These are phyloP conservation scores for Tachina lurida DNA, from an alignment of 2,888 invertebrate species.

Conservation along the genomic window DNA sequence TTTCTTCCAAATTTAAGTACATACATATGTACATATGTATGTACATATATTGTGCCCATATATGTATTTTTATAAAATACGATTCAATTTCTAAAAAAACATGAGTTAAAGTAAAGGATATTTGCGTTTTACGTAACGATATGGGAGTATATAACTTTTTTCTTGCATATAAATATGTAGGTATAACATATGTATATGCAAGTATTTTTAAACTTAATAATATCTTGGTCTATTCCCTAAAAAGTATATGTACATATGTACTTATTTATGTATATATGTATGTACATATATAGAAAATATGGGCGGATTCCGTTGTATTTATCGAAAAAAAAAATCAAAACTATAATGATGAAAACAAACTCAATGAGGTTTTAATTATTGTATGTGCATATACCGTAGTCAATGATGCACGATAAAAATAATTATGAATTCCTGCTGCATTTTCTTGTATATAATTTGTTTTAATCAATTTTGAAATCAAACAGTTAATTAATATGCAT, in stretches of 20 bases:
- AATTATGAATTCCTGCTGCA: neutral
- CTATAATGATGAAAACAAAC: neutral
- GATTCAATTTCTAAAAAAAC: too few relatives aligned
- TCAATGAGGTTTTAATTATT: neutral
- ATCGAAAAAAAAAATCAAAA: neutral
- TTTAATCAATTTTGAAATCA: neutral
- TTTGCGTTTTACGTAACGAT: too few relatives aligned
- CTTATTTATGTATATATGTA: constrained; percentile 2
- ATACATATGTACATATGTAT: neutral
- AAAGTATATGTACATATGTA: neutral
- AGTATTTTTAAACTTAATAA: too few relatives aligned
- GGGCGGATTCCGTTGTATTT: constrained; percentile 30
- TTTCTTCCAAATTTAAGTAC: neutral
- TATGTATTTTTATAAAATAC: too few relatives aligned
- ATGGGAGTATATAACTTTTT: too few relatives aligned
- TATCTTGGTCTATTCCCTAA: neutral
- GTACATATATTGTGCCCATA: neutral
- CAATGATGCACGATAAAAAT: too few relatives aligned
- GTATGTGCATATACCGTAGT: neutral
- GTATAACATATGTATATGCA: too few relatives aligned
- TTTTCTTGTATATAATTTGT: neutral
- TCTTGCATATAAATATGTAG: too few relatives aligned
- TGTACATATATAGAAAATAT: constrained; percentile 9
- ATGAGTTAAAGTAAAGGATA: too few relatives aligned
- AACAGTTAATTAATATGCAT: neutral